A percentile compares a stretch with the other conserved stretches of the same genome.
phyloP scores from a whole-genome alignment of 2,797 vertebrate species.

The Sebastes reedi region DNA sequence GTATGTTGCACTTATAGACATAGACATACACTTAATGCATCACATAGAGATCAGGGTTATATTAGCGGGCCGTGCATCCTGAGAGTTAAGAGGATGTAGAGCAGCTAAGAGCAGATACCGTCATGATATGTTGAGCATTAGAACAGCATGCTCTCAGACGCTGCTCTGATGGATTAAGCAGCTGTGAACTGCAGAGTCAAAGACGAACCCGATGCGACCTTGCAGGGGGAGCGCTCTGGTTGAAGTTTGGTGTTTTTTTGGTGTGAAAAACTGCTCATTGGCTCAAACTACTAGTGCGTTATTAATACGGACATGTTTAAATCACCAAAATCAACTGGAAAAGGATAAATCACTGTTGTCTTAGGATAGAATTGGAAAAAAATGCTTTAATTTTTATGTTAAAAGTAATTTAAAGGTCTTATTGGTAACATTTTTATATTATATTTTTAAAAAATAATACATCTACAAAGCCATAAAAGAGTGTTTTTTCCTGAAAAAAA shows the following conservation, averaged over 20 bases:
- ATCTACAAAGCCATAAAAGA: too few relatives aligned
- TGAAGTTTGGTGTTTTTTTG: background rate
- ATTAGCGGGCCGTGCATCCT: conserved; percentile 1
- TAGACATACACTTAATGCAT: background rate
- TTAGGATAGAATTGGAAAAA: too few relatives aligned
- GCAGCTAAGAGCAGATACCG: conserved; percentile 17
- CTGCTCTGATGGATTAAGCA: background rate
- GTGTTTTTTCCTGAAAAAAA: too few relatives aligned
- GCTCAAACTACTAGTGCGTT: background rate
- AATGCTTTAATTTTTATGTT: background rate
- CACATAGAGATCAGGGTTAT: background rate
- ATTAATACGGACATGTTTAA: background rate
- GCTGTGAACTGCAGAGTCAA: background rate
- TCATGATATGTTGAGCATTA: conserved; percentile 20
- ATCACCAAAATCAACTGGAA: background rate
- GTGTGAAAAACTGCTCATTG: too few relatives aligned
- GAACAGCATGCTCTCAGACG: background rate
- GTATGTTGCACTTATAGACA: background rate
- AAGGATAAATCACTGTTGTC: background rate
- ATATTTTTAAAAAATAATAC: too few relatives aligned
- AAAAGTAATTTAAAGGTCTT: background rate
- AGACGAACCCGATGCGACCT: background rate
- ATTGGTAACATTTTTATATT: too few relatives aligned
- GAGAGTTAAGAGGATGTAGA: conserved; percentile 31
- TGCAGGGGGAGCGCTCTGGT: background rate